Base-by-base conservation (phyloP, 2,888 invertebrate genomes). In the Drosophila affinis region DNA sequence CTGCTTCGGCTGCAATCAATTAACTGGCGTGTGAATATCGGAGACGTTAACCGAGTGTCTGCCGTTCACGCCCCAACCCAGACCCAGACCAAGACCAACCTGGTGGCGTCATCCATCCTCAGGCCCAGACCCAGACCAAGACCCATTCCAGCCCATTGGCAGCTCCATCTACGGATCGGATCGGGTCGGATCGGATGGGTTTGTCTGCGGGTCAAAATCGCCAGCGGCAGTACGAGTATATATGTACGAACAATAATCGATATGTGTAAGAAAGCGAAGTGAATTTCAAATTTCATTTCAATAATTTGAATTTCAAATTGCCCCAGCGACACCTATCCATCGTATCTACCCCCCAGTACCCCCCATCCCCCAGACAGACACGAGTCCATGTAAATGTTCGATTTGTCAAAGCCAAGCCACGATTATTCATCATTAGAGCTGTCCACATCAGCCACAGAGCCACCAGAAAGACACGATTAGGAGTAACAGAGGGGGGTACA, bases 21-120 rank as follows among this genome's bases (percentile, higher is more conserved):
- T 87, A 79, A 72, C 55, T 71, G 70, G 82, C 87, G 87, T 87
- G 82, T 83, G 82, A 83, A 87, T 81, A 68, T 74, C 64, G n/a
- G 77, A 84, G 75, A 77, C 68, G 34, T 68, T 67, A 67, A 51
- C 34, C 67, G 51, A 71, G 68, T 68, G 68, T 68, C 59, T 72
- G 39, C 21, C 48, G 57, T 62, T 53, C 44, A 81, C 72, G 79
- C 83, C 87, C 80, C 62, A 52, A 9, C 61, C 47, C 17, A 29
- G 48, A 9, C 14, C 54, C 39, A 29, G 4, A 34, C 12, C 24
- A 49, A 24, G 6, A 49, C 55, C 52, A 34, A 29, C 29, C 29
- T 29, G 29, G 29, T 81, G 81, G 84, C 84, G 74, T 87, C 81
- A 80, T 67, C 45, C 29, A 44, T 47, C 21, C 24, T 57, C 61